Conservation (phyloP, 2,888 invertebrate genomes). For the Carcina quercana region DNA sequence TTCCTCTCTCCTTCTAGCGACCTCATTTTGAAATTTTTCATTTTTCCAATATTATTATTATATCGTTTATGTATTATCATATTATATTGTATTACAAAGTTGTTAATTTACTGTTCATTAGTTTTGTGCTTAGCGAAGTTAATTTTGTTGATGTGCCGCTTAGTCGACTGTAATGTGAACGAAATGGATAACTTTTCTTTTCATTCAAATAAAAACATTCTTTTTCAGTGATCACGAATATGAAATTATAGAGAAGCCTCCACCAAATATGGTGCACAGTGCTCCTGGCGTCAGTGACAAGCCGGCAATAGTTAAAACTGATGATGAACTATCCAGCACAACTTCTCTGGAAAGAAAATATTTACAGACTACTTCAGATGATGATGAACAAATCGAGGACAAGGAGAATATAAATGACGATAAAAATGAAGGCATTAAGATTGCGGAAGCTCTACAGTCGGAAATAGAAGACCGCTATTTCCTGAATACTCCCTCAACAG, state of each 20-base stretch:
- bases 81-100: neutral
- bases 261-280: constrained; percentile 54
- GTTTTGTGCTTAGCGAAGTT: constrained; percentile 15
- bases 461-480: constrained; percentile 78
- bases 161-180: too few relatives aligned
- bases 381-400: constrained; percentile 51
- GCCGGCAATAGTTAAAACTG: constrained; percentile 44
- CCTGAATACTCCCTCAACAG: constrained; percentile 72
- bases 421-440: constrained; percentile 39
- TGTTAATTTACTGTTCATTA: too few relatives aligned
- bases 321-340: constrained; percentile 69
- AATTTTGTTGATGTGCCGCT: too few relatives aligned
- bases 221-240: constrained; percentile 93
- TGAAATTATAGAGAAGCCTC: constrained; percentile 88
- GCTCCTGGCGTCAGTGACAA: constrained; percentile 51
- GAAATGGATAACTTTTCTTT: constrained; percentile 19
- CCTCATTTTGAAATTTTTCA: too few relatives aligned
- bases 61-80: neutral
- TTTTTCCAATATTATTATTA: too few relatives aligned
- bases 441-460: constrained; percentile 74
- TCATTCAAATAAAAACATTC: constrained; percentile 19
- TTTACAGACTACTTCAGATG: constrained; percentile 66
- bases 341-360: constrained; percentile 64
- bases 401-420: constrained; percentile 40
- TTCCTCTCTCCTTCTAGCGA: too few relatives aligned